phyloP scores from a whole-genome alignment of 2,797 vertebrate genomes.

The Macroramphosus scolopax region DNA sequence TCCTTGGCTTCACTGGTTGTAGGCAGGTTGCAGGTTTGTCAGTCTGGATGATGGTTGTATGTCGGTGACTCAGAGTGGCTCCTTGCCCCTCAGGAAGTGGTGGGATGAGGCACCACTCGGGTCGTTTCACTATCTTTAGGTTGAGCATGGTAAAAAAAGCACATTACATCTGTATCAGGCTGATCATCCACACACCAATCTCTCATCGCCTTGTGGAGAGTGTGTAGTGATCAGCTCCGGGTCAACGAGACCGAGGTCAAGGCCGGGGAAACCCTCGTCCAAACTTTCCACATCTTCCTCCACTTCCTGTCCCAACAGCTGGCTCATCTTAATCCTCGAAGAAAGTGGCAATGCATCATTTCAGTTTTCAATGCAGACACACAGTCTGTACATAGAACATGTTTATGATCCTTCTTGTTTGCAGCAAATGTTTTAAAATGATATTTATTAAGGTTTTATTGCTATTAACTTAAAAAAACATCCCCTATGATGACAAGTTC shows the following conservation, averaged over 20 bases:
- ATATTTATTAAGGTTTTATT: no score
- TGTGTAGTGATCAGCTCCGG: conserved; percentile 25
- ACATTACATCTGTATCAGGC: background rate
- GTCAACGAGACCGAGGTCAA: conserved; percentile 50
- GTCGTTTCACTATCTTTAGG: conserved; percentile 13
- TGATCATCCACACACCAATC: background rate
- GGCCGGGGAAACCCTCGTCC: conserved; percentile 23
- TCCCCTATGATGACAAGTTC: no score
- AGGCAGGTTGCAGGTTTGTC: conserved; percentile 36
- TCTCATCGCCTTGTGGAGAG: conserved; percentile 7
- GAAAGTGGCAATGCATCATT: conserved; percentile 1
- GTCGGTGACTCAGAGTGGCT: conserved; percentile 8
- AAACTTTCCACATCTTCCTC: conserved; percentile 50
- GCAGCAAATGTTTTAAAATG: no score
- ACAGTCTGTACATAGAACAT: background rate
- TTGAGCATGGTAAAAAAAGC: conserved; percentile 10
- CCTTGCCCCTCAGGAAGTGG: conserved; percentile 16
- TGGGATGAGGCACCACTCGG: conserved; percentile 7
- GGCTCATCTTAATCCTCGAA: conserved; percentile 1
- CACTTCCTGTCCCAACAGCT: conserved; percentile 57
- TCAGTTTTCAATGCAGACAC: background rate
- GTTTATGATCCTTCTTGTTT: no score
- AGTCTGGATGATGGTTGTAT: conserved; percentile 12
- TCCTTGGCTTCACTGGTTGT: conserved; percentile 15
- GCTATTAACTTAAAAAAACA: no score